Percentiles rank a stretch among this genome's conserved stretches.
Evolutionary conservation across 1,140 invertebrate genomes (phyloP).

Genomic region (Reticulitermes speratus): DNA sequence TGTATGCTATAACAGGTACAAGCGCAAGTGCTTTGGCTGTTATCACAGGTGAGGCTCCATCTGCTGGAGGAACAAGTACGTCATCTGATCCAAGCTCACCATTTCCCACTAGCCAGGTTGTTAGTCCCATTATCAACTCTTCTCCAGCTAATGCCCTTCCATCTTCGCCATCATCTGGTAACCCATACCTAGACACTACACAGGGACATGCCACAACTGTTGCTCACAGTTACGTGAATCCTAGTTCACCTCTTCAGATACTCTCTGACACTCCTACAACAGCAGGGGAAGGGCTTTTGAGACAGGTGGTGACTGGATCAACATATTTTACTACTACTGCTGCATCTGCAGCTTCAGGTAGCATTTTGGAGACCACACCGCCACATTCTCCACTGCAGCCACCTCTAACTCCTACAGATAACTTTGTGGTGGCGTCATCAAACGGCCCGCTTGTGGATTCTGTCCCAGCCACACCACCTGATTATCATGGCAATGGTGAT

Average conservation of each 20-base stretch:
- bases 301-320: not conserved
- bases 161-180: not conserved
- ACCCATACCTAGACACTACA: not conserved
- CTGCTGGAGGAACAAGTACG: not conserved
- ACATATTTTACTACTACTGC: not conserved
- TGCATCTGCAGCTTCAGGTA: not conserved
- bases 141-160: slow-evolving; percentile 5
- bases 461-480: not conserved
- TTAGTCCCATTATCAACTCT: slow-evolving; percentile 18
- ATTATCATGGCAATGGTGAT: not conserved
- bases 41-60: not conserved
- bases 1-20: slow-evolving; percentile 38
- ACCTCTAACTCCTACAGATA: slow-evolving; percentile 3
- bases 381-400: slow-evolving; percentile 22
- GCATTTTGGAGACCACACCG: not conserved
- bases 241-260: not conserved
- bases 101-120: not conserved
- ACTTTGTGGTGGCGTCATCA: slow-evolving; percentile 5
- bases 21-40: not conserved
- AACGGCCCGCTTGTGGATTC: not conserved
- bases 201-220: not conserved
- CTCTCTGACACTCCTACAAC: not conserved
- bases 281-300: slow-evolving; percentile 10
- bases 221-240: slow-evolving; percentile 17
- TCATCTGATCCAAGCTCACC: slow-evolving; percentile 23